Conservation (phyloP, 2,113 vertebrate species). For the Erpornis zantholeuca region DNA sequence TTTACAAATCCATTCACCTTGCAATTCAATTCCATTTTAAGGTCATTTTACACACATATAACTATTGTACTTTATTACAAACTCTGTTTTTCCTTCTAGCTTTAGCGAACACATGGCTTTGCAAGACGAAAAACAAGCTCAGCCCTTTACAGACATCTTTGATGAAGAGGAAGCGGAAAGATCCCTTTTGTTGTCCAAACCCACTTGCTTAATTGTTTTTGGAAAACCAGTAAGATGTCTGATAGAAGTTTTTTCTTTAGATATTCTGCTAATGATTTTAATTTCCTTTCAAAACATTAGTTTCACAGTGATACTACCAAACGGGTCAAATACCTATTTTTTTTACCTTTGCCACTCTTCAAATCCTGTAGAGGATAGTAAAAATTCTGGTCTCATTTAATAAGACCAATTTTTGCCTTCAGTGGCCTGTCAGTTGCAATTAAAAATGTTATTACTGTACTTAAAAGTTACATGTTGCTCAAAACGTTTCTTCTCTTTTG, state of each 20-base stretch:
- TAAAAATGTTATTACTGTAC: neutral
- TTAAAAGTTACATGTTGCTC: neutral
- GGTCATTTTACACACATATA: neutral
- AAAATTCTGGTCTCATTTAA: neutral
- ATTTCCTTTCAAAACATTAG: neutral
- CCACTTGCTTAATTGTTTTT: conserved; percentile 84
- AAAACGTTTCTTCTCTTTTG: neutral
- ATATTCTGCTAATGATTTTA: neutral
- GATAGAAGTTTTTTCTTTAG: neutral
- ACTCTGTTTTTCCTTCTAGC: neutral
- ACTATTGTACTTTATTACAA: neutral
- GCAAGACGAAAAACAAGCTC: neutral
- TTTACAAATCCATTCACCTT: neutral
- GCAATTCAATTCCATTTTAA: neutral
- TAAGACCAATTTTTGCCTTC: neutral
- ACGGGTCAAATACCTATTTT: neutral
- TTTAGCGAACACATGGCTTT: neutral
- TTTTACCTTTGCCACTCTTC: neutral
- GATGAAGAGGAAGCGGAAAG: conserved; percentile 87
- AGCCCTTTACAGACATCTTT: conserved; percentile 78
- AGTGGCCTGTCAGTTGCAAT: neutral
- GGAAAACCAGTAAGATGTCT: conserved; percentile 88
- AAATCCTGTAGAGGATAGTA: neutral
- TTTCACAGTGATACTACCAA: neutral
- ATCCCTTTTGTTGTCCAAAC: conserved; percentile 80